Base-by-base conservation (phyloP, 1,140 invertebrate species). In the Apis laboriosa region DNA sequence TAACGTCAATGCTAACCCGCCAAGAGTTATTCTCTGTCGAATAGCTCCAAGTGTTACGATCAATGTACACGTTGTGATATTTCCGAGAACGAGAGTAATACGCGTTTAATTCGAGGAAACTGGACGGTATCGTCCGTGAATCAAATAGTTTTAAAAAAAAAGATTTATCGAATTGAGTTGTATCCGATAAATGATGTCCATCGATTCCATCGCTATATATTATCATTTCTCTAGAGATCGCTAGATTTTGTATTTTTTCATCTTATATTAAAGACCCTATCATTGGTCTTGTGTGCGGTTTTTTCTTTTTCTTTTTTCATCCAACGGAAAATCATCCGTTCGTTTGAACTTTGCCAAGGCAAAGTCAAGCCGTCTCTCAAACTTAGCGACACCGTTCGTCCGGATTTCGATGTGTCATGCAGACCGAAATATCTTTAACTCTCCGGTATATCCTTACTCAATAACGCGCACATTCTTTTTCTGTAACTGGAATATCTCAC, bases 371-470 rank as follows among this genome's bases (percentile, higher is more conserved):
- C 78, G 89, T 90, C 87, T 85, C 84, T 88, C 79, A 72, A 77
- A 68, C 15, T 77, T 28, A 53, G 24, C 63, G 84, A 88, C 83
- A 74, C 53, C 83, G 74, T 82, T 81, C 80, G 74, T 80, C 83
- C 71, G 83, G 56, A 71, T 83, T 55, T 68, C 56, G 63, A 82
- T 85, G 83, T 90, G 86, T 86, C 87, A 86, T 61, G 51, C 21
- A 61, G 84, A 90, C 90, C 80, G 83, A 90, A 90, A 90, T 90
- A 90, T 89, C 86, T 86, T 80, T 80, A 80, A 84, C 77, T 85
- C 68, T 68, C 19, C 21, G 51, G n/a, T 74, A 81, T 56, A 81
- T 56, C 60, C 73, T 61, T 58, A 74, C 49, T 53, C n/a, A 56
- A 58, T 60, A 77, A 77, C 63, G 5, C 34, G 24, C 79, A 60